These are phyloP conservation scores for Dicentrarchus labrax DNA, from an alignment of 2,113 vertebrate genomes.

Conservation along the genomic window DNA sequence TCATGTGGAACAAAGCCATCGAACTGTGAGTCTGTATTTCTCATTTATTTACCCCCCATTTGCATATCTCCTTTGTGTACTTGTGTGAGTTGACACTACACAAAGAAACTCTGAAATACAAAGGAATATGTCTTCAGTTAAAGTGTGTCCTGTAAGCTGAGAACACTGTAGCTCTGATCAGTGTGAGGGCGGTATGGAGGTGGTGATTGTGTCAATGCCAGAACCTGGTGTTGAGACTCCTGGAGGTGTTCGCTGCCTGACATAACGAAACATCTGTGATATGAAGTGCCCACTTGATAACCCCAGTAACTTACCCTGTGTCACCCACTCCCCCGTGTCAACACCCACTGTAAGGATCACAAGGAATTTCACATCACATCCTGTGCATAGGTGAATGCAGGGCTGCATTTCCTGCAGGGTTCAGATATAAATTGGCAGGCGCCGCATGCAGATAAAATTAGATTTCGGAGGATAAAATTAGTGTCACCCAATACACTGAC, in stretches of 20 bases:
- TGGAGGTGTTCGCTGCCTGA: slow-evolving; percentile 56
- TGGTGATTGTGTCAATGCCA: slow-evolving; percentile 53
- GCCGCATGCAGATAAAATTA: slow-evolving; percentile 5
- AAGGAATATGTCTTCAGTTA: slow-evolving; percentile 50
- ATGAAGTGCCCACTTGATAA: slow-evolving; percentile 56
- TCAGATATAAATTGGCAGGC: slow-evolving; percentile 1
- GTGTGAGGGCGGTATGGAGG: slow-evolving; percentile 43
- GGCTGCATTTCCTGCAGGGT: background rate
- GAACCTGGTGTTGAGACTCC: slow-evolving; percentile 49
- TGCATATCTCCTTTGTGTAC: slow-evolving; percentile 35
- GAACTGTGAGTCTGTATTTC: slow-evolving; percentile 92
- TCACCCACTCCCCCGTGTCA: slow-evolving; percentile 41
- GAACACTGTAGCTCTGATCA: slow-evolving; percentile 43
- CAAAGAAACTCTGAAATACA: slow-evolving; percentile 49
- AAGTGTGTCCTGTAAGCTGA: slow-evolving; percentile 37
- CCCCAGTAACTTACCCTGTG: slow-evolving; percentile 23
- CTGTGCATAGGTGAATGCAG: background rate
- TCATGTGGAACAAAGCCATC: slow-evolving; percentile 99
- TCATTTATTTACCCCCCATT: background rate
- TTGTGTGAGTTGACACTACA: slow-evolving; percentile 15
- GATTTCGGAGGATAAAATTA: background rate
- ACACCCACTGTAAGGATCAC: slow-evolving; percentile 34
- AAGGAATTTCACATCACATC: slow-evolving; percentile 28
- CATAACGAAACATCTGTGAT: slow-evolving; percentile 53
- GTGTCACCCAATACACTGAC: background rate